Base-by-base conservation (phyloP, 2,888 invertebrate genomes). In the Sarcophaga carnaria region DNA sequence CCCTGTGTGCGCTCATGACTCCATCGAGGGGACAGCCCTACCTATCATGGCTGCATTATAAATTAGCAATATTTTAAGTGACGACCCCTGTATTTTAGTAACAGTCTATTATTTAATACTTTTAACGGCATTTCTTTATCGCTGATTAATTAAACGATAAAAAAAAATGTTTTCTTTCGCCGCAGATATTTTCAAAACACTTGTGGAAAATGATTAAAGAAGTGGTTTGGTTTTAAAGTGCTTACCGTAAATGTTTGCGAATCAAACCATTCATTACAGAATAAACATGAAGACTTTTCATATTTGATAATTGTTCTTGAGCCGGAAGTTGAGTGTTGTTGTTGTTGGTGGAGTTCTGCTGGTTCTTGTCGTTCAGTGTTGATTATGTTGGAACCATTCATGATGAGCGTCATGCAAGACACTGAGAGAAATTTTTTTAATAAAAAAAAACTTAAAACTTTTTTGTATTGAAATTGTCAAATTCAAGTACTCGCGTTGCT, bases 261-360 rank as follows among this genome's bases (percentile, higher is more conserved):
- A 89, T 95, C 95, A 83, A 96, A 95, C 91, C 95, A 92, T 86
- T 96, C 95, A 90, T 95, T 95, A 92, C 96, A 96, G 92, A 96
- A 96, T 90, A 96, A 95, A 89, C 96, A 96, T 3, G 95, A 94
- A 59, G 95, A 95, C 87, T 95, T 94, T 89, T 94, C 94, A 60
- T 92, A 92, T 74, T 92, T 93, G 66, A 93, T 88, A 20, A 93
- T 91, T 5, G 93, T 93, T 37, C 90, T 93, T 8, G 92, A 89
- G 62, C 89, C 89, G 20, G 79, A 77, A 54, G 70, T 63, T 8
- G 85, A 3, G 17, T 79, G 27, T 25, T 75, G 71, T 20, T 75
- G 71, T 25, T 20, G 37, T 1, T 37, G 37, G 0, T 37, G 37
- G 2, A 37, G 10, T 37, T 37, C 37, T 37, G 37, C 37, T 37